Evolutionary conservation across 2,113 vertebrate species (phyloP).

Genomic region (Prionailurus bengalensis): DNA sequence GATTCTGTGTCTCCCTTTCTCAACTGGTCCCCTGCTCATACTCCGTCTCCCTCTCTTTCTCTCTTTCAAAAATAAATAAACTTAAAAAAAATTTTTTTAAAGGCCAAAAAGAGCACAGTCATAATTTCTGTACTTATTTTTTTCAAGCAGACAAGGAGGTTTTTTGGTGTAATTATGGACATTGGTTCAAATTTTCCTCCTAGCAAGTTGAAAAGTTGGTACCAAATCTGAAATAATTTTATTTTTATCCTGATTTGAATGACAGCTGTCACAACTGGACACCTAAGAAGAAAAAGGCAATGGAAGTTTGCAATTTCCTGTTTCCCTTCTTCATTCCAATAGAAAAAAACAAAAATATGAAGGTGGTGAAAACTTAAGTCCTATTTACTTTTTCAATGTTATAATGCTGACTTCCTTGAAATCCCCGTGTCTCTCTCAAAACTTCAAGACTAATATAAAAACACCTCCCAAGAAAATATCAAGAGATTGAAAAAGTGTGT

Average conservation of each 20-base stretch:
- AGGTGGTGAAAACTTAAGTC: background rate
- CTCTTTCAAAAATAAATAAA: too few relatives aligned
- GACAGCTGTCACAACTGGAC: background rate
- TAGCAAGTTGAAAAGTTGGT: background rate
- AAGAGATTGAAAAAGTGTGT: background rate
- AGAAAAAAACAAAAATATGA: background rate
- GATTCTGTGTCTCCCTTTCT: too few relatives aligned
- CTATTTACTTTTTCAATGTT: conserved; percentile 36
- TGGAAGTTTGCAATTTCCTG: background rate
- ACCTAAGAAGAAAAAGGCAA: conserved; percentile 14
- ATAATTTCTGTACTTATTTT: background rate
- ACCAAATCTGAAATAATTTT: conserved; percentile 28
- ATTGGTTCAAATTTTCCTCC: conserved; percentile 45
- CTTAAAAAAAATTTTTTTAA: too few relatives aligned
- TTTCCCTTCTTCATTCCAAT: conserved; percentile 29
- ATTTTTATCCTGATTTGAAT: conserved; percentile 32
- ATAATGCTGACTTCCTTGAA: conserved; percentile 12
- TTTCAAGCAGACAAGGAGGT: conserved; percentile 60
- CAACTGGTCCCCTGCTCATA: too few relatives aligned
- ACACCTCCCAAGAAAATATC: background rate
- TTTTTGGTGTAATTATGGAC: background rate
- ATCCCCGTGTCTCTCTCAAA: background rate
- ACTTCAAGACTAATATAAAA: conserved; percentile 22
- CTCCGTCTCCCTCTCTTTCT: too few relatives aligned
- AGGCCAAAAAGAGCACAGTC: background rate